Evolutionary conservation across 2,113 vertebrate species (phyloP), one percentile per base, ranked within the genome.

Genomic region (Callipepla californica): DNA sequence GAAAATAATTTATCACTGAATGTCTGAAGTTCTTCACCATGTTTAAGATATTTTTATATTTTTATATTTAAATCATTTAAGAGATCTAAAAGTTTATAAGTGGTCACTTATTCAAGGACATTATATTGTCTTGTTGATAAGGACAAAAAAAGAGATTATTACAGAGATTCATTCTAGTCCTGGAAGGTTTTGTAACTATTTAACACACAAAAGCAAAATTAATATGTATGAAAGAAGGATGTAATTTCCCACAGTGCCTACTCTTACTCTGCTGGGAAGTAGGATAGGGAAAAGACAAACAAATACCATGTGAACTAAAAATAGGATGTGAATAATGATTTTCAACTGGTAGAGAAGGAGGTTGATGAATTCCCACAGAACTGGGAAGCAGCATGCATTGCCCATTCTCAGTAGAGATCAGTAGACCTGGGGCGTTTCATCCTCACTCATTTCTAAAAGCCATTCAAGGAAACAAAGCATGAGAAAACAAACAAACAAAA

Each of bases 211-310:
- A 91, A 58, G 1, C 9, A 83, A 91, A 95, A 80, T 23, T 58
- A 92, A 16, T 77, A 73, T 32, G 4, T 74, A 74, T 63, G 51
- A 83, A 83, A 77, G 8, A 75, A 38, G 13, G 81, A 34, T n/a
- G 59, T 72, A 75, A 72, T 89, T 96, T 94, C 90, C 86, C 96
- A 95, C 68, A 92, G 69, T 78, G 48, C 38, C 61, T 90, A 23
- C 44, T 20, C 23, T 78, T 69, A 48, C 34, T 70, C 65, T 94
- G 51, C 28, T 81, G 73, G 68, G 83, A 96, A 90, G 50, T 77
- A 80, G 34, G 55, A 53, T 30, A 75, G 77, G 61, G 86, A 94
- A 88, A 80, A 70, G 58, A 90, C 48, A 94, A 91, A 93, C 47
- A 87, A 94, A 88, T 72, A 84, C 17, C 30, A 40, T 22, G 26